Base-by-base conservation (phyloP, 2,888 invertebrate genomes). In the Dasypolia templi region DNA sequence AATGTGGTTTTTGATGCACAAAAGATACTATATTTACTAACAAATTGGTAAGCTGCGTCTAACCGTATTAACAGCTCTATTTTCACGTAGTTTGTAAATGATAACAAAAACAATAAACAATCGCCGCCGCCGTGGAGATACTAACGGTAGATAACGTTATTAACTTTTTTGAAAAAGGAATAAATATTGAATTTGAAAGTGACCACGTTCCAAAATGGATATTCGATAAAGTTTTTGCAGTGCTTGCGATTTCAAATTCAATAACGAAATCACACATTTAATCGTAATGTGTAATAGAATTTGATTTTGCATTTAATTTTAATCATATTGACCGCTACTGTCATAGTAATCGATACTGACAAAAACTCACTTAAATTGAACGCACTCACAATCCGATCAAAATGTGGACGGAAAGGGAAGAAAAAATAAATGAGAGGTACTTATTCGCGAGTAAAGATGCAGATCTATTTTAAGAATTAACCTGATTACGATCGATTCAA, bases 41-140 rank as follows among this genome's bases (percentile, higher is more conserved):
- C 95, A 95, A 95, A 95, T 95, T 95, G 94, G 92, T 91, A 88
- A 88, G 91, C 86, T 81, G 85, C 83, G 83, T 90, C 91, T 90
- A 91, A 91, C 90, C 89, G 90, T 92, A 91, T 93, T 93, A 93
- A 88, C 88, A 80, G 81, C 65, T 88, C 85, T 88, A 88, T 91
- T 91, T 90, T 87, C 81, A 78, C 81, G 86, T 91, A 89, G 91
- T 92, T 92, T 92, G 91, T 91, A 84, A 84, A 79, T 89, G 89
- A 91, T 91, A 90, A 91, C 82, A 72, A 64, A 75, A 61, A 74
- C 63, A 39, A 81, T 55, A 77, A 72, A 61, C 39, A 51, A 53
- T 49, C 29, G 51, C 19, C 49, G 35, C 44, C 29, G 51, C 19
- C 49, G 35, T 56, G 44, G 39, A n/a, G 67, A 44, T 66, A 64